Base-by-base conservation (phyloP, 1,140 invertebrate genomes). In the Drosophila repleta region DNA sequence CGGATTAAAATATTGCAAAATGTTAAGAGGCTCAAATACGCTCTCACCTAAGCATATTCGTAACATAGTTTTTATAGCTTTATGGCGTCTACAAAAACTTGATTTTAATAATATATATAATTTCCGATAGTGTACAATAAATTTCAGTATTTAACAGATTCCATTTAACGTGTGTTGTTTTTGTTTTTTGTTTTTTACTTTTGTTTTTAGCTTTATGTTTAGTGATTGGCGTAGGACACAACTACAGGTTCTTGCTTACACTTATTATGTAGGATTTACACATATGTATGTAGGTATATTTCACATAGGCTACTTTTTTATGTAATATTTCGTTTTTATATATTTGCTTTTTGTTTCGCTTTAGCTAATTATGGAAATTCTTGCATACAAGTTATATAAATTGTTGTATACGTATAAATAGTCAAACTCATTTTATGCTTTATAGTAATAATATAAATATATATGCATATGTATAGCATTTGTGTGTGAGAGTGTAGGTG, bases 351-450 rank as follows among this genome's bases (percentile, higher is more conserved):
- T 53, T 53, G 60, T 53, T 74, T 71, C 48, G 65, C 37, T 73
- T 87, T 79, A 82, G 77, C 70, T 87, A 72, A 69, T 66, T 61
- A 65, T 60, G 74, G 70, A 83, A 83, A 79, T 68, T 56, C 68
- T 69, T 75, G 76, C 78, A 75, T 65, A 62, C 56, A 82, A 82
- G 48, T 69, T 88, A 70, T 76, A 76, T 83, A 79, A 88, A 83
- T 83, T 73, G 72, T 67, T 87, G 74, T 87, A 78, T 79, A 87
- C 71, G 82, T 85, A 85, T 85, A 81, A 87, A 82, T 88, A 88
- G 69, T 83, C 69, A 82, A 87, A 88, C 83, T 88, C 70, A 79
- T 76, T 87, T 71, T 74, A 46, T 15, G n/a, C 64, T 67, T 64
- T 73, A 66, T 79, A 65, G 37, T 78, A 75, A 69, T 87, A 85